Conservation (phyloP, 2,797 vertebrate genomes). For the Acanthiza pusilla region DNA sequence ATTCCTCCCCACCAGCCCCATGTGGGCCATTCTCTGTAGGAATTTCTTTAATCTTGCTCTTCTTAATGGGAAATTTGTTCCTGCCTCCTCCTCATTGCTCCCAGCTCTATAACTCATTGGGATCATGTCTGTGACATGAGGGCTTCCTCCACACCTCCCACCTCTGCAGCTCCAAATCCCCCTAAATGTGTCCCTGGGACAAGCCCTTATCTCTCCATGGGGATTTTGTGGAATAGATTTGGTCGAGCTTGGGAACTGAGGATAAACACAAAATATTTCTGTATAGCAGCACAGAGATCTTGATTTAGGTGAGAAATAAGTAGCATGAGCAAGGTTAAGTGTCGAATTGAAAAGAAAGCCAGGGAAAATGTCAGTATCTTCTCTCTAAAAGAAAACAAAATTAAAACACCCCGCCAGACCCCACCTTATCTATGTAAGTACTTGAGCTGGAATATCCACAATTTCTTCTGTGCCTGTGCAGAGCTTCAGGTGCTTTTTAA, state of each 20-base stretch:
- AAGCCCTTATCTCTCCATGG: rapidly evolving
- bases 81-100: not conserved
- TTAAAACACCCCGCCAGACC: not conserved
- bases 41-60: not conserved
- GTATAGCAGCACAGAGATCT: not conserved
- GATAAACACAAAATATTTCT: not conserved
- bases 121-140: not conserved
- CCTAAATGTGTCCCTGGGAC: not conserved
- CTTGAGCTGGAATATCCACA: not conserved
- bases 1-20: not conserved
- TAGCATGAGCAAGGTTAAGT: not conserved
- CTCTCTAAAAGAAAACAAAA: not conserved
- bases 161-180: not conserved
- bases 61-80: not conserved
- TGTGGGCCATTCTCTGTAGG: rapidly evolving
- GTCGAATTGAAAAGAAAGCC: not conserved
- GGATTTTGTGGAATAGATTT: not conserved
- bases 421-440: not conserved
- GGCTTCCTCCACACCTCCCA: not conserved
- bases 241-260: not conserved
- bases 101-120: not conserved
- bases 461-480: not conserved
- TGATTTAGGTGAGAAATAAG: not conserved
- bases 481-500: not conserved
- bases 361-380: not conserved